A percentile compares a stretch with the other conserved stretches of the same genome.
Evolutionary conservation across 1,140 invertebrate genomes (phyloP).

Genomic region (Sweltsa coloradensis): DNA sequence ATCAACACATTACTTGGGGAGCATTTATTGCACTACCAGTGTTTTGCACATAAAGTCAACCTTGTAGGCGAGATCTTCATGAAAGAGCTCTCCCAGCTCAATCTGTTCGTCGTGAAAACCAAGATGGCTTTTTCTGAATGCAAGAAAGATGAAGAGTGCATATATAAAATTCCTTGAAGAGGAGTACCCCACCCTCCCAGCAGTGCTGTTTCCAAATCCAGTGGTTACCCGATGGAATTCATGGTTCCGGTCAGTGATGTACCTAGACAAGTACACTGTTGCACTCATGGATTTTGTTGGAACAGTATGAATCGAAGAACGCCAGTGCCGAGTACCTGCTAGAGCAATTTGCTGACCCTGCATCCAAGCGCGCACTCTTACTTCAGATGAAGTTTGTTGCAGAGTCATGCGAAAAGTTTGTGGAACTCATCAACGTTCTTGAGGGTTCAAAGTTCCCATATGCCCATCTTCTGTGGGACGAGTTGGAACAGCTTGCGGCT

Average conservation of each 20-base stretch:
- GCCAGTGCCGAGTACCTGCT: background rate
- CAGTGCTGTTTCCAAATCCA: background rate
- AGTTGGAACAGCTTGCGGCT: no score
- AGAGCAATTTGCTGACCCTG: background rate
- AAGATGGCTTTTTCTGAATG: background rate
- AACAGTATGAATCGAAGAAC: background rate
- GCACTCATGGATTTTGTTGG: background rate
- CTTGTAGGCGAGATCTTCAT: background rate
- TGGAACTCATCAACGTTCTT: background rate
- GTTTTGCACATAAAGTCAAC: background rate
- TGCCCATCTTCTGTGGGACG: background rate
- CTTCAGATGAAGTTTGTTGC: background rate
- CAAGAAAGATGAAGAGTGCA: background rate
- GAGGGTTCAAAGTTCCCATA: background rate
- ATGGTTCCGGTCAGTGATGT: background rate
- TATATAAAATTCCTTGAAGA: background rate
- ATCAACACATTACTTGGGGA: background rate
- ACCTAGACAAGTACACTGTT: background rate
- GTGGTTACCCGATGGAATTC: background rate
- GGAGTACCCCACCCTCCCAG: background rate
- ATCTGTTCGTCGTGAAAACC: background rate
- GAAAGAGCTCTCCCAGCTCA: background rate
- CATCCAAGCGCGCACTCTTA: background rate
- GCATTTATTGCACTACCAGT: background rate
- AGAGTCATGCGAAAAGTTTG: background rate